Base-by-base conservation (phyloP, 2,113 vertebrate species). In the Emydocephalus ijimae region DNA sequence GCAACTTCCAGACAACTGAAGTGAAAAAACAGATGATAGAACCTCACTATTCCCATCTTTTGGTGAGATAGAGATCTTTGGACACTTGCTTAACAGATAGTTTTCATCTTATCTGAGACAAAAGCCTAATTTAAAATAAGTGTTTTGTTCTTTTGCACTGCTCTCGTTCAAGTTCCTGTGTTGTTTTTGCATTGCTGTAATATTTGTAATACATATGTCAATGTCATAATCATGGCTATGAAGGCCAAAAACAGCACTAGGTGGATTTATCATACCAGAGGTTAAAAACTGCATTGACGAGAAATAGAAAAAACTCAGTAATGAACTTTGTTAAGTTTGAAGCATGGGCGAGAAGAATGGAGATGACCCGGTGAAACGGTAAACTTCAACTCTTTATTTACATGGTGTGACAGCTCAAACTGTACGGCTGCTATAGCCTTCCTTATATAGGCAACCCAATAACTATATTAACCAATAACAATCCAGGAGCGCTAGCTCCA, bases 221-320 rank as follows among this genome's bases (percentile, higher is more conserved):
- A 14, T 90, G 48, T 1, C 81, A 89, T 93, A 92, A 86, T n/a
- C 29, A 39, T 29, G 5, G 4, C 5, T 89, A 4, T 59, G 85
- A 1, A 90, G n/a, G 9, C 39, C 14, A 92, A 93, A 94, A 93
- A 14, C 29, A n/a, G 29, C 11, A 59, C 15, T 6, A 12, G 34
- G 34, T 8, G 3, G 23, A 34, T 91, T 50, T 81, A 81, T 15
- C 6, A 1, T 26, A 21, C 52, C 1, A 55, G 43, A 26, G 57
- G 43, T 48, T 89, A 88, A 69, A 34, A 88, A 0, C 1, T 0
- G 90, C 2, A 0, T 3, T 7, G 12, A 2, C 0, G 3, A 23
- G 92, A 74, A 85, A n/a, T 89, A 2, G 0, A 88, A 90, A 95
- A 94, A 43, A 26, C 8, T 88, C 91, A 94, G 92, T 91, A 95